phyloP scores from a whole-genome alignment of 1,140 invertebrate genomes.

The Babylonia areolata region DNA sequence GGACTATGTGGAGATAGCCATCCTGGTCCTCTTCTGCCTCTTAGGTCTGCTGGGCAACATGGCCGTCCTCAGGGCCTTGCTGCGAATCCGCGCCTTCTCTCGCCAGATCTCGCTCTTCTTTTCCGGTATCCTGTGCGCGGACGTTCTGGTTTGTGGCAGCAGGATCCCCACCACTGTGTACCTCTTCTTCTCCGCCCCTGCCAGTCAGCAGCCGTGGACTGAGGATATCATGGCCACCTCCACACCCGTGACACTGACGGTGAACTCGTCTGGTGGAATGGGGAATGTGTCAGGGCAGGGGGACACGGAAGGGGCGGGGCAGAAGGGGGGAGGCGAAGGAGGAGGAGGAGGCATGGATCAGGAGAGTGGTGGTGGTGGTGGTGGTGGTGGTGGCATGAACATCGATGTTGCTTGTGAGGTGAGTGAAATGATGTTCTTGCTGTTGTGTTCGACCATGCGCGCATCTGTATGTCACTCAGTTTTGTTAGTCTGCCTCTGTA shows the following conservation, averaged over 20 bases:
- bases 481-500: neutral
- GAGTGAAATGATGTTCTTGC: neutral
- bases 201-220: neutral
- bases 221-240: neutral
- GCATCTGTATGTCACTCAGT: neutral
- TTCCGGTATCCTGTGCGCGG: constrained; percentile 2
- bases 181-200: neutral
- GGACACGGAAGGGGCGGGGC: neutral
- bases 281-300: neutral
- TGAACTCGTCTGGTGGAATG: neutral
- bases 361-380: neutral
- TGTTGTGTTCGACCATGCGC: neutral
- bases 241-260: neutral
- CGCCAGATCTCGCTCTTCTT: constrained; percentile 18
- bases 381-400: neutral
- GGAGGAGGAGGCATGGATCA: neutral
- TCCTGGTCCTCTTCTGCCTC: neutral
- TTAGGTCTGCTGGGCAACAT: constrained; percentile 12
- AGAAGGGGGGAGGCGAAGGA: neutral
- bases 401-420: constrained; percentile 26
- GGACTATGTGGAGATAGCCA: neutral
- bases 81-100: constrained; percentile 16
- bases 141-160: constrained; percentile 1
- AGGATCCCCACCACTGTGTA: constrained; percentile 1
- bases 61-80: neutral